Conservation (phyloP, 53 echinoderm and acorn worm species). For the Paracentrotus lividus region DNA sequence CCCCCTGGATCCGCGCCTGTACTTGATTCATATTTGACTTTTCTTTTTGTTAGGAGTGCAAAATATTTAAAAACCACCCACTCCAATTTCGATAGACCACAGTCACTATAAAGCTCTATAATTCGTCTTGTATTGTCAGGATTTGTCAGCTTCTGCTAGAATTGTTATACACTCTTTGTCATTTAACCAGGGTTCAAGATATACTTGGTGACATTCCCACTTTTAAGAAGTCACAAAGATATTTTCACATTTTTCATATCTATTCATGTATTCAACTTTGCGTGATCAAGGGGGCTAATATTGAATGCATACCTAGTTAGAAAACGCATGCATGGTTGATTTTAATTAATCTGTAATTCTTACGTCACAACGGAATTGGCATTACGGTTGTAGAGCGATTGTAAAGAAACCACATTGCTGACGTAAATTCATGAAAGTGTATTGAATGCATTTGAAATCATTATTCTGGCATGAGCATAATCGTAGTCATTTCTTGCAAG, state of each 20-base stretch:
- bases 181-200: no score
- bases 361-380: background rate
- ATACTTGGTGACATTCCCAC: no score
- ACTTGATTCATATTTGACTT: no score
- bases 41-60: no score
- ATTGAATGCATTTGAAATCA: background rate
- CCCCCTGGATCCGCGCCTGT: no score
- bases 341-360: slow-evolving; percentile 20
- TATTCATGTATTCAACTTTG: background rate
- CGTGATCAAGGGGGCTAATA: background rate
- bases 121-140: no score
- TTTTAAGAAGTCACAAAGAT: no score
- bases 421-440: slow-evolving; percentile 2
- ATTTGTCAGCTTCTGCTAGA: no score
- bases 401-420: background rate
- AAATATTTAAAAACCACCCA: no score
- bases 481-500: background rate
- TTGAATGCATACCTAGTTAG: background rate
- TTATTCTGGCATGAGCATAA: background rate
- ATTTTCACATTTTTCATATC: background rate
- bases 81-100: no score
- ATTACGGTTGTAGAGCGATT: background rate
- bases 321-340: background rate
- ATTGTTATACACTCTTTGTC: no score
- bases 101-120: no score